phyloP scores from a whole-genome alignment of 2,797 vertebrate genomes.

The Tauraco hartlaubi region DNA sequence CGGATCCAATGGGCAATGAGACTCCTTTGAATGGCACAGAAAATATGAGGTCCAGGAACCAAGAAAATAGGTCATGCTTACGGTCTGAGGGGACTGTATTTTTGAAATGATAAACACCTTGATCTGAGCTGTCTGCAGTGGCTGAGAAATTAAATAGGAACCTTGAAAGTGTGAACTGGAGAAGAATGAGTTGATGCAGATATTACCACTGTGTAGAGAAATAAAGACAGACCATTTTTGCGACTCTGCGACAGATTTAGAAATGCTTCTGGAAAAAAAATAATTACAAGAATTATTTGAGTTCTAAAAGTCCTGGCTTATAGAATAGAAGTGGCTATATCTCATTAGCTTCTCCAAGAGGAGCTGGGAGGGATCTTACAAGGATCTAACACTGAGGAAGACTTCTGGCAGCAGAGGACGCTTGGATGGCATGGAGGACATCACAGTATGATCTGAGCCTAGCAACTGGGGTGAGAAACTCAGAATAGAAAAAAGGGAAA shows the following conservation, averaged over 20 bases:
- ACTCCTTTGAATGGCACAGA: not conserved
- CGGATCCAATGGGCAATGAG: not conserved
- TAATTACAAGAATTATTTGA: not conserved
- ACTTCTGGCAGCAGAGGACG: not conserved
- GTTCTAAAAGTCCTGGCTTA: not conserved
- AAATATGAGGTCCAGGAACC: slow-evolving; percentile 23
- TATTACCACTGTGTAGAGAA: not conserved
- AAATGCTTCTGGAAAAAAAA: not conserved
- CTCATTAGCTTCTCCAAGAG: not conserved
- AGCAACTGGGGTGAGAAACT: not conserved
- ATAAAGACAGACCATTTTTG: not conserved
- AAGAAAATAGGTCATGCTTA: slow-evolving; percentile 55
- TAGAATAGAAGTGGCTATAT: not conserved
- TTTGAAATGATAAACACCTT: slow-evolving; percentile 51
- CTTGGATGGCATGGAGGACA: not conserved
- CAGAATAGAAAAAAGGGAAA: not conserved
- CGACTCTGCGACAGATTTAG: fast-evolving
- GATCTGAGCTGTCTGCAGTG: slow-evolving; percentile 4
- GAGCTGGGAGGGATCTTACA: not conserved
- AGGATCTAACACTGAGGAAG: not conserved
- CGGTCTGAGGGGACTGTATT: slow-evolving; percentile 29
- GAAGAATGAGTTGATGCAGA: slow-evolving; percentile 1
- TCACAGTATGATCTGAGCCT: not conserved
- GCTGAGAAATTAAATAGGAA: slow-evolving; percentile 35
- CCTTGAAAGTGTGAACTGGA: slow-evolving; percentile 6